Evolutionary conservation across 1,140 invertebrate genomes (phyloP).

Genomic region (Drosophila truncata): DNA sequence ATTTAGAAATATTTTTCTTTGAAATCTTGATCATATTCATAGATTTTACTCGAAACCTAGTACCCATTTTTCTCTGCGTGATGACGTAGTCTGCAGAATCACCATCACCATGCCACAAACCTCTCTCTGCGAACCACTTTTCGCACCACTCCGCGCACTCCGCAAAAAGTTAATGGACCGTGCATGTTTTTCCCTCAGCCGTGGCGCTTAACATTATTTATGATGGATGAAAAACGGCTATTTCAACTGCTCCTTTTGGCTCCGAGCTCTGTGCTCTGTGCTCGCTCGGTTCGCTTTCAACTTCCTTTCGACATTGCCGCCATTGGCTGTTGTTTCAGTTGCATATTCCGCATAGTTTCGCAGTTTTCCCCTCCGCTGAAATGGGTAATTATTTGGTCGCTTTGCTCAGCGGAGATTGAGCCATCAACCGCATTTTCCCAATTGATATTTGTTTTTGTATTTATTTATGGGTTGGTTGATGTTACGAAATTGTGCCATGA

Average conservation of each 20-base stretch:
- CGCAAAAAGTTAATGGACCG: conserved; percentile 82
- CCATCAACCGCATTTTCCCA: conserved; percentile 37
- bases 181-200: conserved; percentile 84
- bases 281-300: conserved; percentile 49
- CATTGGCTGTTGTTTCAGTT: conserved; percentile 69
- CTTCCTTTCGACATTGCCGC: conserved; percentile 61
- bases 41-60: background rate
- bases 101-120: conserved; percentile 7
- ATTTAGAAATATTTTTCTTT: no score
- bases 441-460: conserved; percentile 45
- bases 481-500: conserved; percentile 49
- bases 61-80: conserved; percentile 9
- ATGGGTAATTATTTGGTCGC: conserved; percentile 32
- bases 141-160: conserved; percentile 53
- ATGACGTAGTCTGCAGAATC: conserved; percentile 31
- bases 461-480: conserved; percentile 6
- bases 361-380: conserved; percentile 33
- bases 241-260: conserved; percentile 47
- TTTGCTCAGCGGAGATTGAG: conserved; percentile 36
- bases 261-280: conserved; percentile 7
- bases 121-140: conserved; percentile 21
- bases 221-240: conserved; percentile 81
- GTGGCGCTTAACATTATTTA: conserved; percentile 85
- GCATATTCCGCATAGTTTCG: conserved; percentile 70
- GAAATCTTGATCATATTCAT: background rate